A percentile compares a stretch with the other conserved stretches of the same genome.
Conservation (phyloP, 2,113 vertebrate genomes). For the Cygnus atratus region DNA sequence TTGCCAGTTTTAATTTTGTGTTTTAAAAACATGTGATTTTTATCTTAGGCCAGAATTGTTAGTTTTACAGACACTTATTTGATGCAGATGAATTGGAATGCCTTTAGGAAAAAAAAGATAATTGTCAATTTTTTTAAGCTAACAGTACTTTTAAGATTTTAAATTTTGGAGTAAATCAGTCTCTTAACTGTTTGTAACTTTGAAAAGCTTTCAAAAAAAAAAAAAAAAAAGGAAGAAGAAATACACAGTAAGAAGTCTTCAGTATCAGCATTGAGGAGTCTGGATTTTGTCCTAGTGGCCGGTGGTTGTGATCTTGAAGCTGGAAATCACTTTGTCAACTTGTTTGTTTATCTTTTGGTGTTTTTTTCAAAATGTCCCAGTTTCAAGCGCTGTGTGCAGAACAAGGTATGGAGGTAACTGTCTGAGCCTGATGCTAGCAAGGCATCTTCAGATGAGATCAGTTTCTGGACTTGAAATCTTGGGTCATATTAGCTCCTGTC, state of each 20-base stretch:
- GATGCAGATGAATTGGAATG: constrained; percentile 67
- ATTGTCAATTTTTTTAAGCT: constrained; percentile 57
- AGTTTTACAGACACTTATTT: constrained; percentile 57
- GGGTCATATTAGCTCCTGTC: neutral
- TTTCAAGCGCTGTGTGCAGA: neutral
- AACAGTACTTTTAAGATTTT: constrained; percentile 43
- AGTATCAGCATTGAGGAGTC: neutral
- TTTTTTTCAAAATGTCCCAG: neutral
- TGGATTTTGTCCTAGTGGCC: neutral
- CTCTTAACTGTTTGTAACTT: constrained; percentile 27
- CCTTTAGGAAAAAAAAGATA: constrained; percentile 47
- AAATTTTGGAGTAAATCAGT: constrained; percentile 27
- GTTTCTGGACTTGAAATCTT: neutral
- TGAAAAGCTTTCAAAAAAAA: neutral
- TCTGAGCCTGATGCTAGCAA: neutral
- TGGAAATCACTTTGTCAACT: neutral
- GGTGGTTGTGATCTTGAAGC: neutral
- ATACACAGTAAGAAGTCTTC: neutral
- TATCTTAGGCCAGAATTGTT: constrained; percentile 64
- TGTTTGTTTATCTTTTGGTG: neutral
- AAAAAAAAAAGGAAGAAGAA: neutral
- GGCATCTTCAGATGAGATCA: neutral
- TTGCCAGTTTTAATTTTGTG: constrained; percentile 64
- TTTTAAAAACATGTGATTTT: constrained; percentile 72
- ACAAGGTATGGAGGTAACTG: neutral